Evolutionary conservation across 2,888 invertebrate species (phyloP), one percentile per base, ranked within the genome.

Genomic region (Drosophila melanosoma): DNA sequence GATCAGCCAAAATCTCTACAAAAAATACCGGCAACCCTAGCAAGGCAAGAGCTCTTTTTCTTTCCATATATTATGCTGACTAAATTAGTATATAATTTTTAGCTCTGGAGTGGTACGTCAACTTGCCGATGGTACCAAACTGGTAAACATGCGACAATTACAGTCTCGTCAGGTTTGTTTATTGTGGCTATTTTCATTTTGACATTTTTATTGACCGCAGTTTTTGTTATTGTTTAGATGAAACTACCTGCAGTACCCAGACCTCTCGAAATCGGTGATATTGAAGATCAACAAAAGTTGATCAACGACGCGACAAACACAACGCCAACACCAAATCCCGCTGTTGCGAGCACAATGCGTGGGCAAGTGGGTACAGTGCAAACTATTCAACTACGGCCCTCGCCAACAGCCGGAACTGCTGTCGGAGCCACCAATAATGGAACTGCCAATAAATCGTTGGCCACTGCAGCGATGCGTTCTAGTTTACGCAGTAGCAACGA

Each of bases 61-160:
- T 8, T n/a, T 26, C 0, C 2, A 8, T 17, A n/a, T n/a, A n/a
- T 33, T 17, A 17, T 23, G 10, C 26, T 38, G 0, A 17, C 3
- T 23, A 29, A 49, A 32, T 8, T 10, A 4, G 36, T 3, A 35
- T 12, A 65, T 15, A 42, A 2, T 26, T 8, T 42, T 3, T 69
- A 92, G 92, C 71, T 90, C 92, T 40, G 91, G 90, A 40, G 79
- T 91, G 64, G 85, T 87, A 6, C 81, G 90, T 7, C 91, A 81
- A 71, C 73, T 87, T 26, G 65, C 86, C 7, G 90, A 85, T 54
- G 84, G 88, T 29, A 89, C 87, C 20, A 79, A 87, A n/a, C 74
- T 90, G 60, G 74, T 83, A 7, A 91, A 90, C 67, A 83, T 87
- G 76, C 82, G 88, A 11, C 88, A 88, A 54, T 57, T 90, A 69